Base-by-base conservation (phyloP, 2,113 vertebrate species). In the Sinocyclocheilus rhinocerous region DNA sequence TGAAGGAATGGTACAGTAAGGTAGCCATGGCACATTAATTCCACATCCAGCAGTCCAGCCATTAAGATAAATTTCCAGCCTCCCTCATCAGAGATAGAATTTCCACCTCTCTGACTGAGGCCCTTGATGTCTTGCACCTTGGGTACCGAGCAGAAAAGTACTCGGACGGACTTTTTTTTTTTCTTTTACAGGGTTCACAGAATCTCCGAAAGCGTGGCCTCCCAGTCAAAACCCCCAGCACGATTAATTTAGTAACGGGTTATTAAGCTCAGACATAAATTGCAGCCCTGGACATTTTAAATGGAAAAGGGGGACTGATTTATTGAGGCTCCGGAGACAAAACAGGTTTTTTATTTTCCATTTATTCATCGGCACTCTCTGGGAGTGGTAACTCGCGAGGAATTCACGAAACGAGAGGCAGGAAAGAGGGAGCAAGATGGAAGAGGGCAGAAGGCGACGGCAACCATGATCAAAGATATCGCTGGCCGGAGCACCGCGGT, bases 191-290 rank as follows among this genome's bases (percentile, higher is more conserved):
- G 87, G 86, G 87, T 88, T 92, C 90, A 89, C 88, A 89, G 82
- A 89, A 89, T 87, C 75, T 81, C 79, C 22, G 80, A 85, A 85
- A 87, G 87, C 67, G 78, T 57, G 73, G 89, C 87, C 93, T 96
- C 95, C 95, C 94, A 96, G 96, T 91, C 92, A 95, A 97, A 96
- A 96, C 81, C 95, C 95, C 95, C 95, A 93, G 95, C 87, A 90
- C 95, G 91, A 95, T 91, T 95, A 96, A 96, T 96, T 96, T 95
- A 96, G 95, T 96, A 97, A 96, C 95, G 95, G 95, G 94, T 95
- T 95, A 95, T 91, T 91, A 90, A 92, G 91, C 91, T 89, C 93
- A 95, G 95, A 95, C 96, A 97, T 97, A 97, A 97, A 97, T 97
- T 96, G 96, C 90, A 91, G 92, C 90, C 92, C 95, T 93, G 96